Base-by-base conservation (phyloP, 2,113 vertebrate species). In the Suncus etruscus region DNA sequence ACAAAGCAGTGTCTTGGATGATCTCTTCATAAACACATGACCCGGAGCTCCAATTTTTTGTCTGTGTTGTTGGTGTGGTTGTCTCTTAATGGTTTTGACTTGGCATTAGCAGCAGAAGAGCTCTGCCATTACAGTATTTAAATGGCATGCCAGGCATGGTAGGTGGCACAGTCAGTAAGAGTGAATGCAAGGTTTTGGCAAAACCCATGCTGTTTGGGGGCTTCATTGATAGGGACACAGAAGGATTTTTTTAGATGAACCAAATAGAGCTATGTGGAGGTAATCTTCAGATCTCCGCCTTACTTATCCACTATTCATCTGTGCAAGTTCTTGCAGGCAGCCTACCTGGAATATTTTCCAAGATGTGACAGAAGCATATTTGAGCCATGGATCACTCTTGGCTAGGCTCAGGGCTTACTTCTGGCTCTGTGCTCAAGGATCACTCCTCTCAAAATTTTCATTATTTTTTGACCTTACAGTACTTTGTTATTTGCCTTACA, bases 101-200 rank as follows among this genome's bases (percentile, higher is more conserved):
- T 16, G 69, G 84, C 61, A 90, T 94, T 68, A 0, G 89, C 58
- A 80, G 54, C 48, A 18, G 31, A 77, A 18, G 1, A 94, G 10
- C 83, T 15, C 48, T 66, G 90, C 31, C 69, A 61, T 75, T 39
- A 0, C 74, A 0, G 91, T 74, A 11, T 70, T 95, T 14, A 27
- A 88, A 18, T 83, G 63, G 82, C 25, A 6, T 65, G 82, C 78
- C 83, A 89, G 70, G 61, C 78, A 85, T 78, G 96, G 93, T 96
- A 91, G 94, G 96, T 89, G 95, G 91, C 92, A 93, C 82, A 24
- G 2, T 1, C 73, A 95, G 47, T 24, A 69, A 9, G 24, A 25
- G 2, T 1, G 0, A 83, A 5, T 14, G 1, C 65, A 74, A 73
- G 18, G n/a, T 70, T 66, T 12, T 82, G 18, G 85, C 3, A 0